Percentiles rank a stretch among this genome's conserved stretches.
Evolutionary conservation across 2,797 vertebrate genomes (phyloP).

Genomic region (Chloroceryle amazona): DNA sequence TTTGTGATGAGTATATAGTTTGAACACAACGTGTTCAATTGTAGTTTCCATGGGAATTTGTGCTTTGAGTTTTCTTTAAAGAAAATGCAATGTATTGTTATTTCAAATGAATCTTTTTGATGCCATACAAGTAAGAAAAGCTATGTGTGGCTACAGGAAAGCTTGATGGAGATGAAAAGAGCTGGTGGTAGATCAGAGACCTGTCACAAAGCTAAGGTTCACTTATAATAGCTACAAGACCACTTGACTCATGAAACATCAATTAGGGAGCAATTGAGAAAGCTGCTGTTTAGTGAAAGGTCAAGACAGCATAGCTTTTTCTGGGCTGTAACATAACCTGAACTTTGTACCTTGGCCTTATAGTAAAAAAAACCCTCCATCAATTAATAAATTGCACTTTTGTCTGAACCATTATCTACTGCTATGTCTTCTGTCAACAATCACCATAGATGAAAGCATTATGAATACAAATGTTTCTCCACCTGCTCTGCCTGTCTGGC

Average conservation of each 20-base stretch:
- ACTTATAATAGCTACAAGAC: too few relatives aligned
- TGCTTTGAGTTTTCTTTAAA: not conserved
- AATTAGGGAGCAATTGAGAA: too few relatives aligned
- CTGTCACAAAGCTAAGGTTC: too few relatives aligned
- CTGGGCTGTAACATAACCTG: not conserved
- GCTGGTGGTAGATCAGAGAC: too few relatives aligned
- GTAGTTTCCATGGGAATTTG: slow-evolving; percentile 4
- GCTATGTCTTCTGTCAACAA: not conserved
- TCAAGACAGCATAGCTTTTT: too few relatives aligned
- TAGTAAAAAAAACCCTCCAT: not conserved
- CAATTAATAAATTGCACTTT: not conserved
- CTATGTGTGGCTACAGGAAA: not conserved
- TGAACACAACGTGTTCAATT: not conserved
- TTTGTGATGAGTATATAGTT: not conserved
- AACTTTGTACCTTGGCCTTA: not conserved
- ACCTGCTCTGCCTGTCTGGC: not conserved
- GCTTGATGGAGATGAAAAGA: not conserved
- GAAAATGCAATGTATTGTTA: not conserved
- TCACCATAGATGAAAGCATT: not conserved
- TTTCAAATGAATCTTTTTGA: not conserved
- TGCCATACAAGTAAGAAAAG: not conserved
- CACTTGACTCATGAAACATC: too few relatives aligned
- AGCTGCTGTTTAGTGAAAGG: too few relatives aligned
- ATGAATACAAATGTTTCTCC: not conserved
- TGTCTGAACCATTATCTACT: not conserved